Conservation (phyloP, 2,888 invertebrate genomes). For the Campopleginae sp. region DNA sequence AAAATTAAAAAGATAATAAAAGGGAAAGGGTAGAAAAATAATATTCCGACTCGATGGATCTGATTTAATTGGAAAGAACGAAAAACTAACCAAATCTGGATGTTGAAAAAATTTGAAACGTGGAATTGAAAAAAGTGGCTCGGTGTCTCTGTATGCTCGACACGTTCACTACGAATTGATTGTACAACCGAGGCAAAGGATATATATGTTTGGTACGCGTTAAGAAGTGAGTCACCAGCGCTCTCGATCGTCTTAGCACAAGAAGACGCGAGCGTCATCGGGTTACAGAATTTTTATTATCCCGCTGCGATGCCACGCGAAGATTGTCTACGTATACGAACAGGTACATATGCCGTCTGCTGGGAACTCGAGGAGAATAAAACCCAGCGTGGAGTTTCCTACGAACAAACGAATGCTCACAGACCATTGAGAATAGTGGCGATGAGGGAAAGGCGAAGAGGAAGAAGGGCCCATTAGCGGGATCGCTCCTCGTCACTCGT, state of each 20-base stretch:
- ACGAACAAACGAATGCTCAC: neutral
- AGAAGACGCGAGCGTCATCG: conserved; percentile 22
- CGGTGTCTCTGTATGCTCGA: too few species aligned
- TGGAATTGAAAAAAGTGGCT: neutral
- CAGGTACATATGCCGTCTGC: neutral
- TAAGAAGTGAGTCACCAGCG: conserved; percentile 27
- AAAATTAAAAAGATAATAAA: too few species aligned
- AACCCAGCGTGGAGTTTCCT: conserved; percentile 37
- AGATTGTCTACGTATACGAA: conserved; percentile 17
- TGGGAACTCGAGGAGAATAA: conserved; percentile 17
- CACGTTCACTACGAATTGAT: conserved; percentile 9
- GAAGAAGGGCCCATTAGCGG: conserved; percentile 25
- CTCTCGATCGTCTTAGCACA: conserved; percentile 9
- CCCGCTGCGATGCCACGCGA: conserved; percentile 30
- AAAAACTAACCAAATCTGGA: neutral
- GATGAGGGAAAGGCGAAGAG: neutral
- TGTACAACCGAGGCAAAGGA: conserved; percentile 7
- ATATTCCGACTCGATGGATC: too few species aligned
- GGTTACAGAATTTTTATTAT: conserved; percentile 26
- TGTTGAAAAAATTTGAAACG: neutral
- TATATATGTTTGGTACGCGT: conserved; percentile 4
- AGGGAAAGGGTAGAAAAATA: too few species aligned
- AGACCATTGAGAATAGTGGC: neutral
- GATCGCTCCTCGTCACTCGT: conserved; percentile 39
- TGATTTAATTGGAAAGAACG: neutral